Base-by-base conservation (phyloP, 2,888 invertebrate genomes). In the Tribolium freemani region DNA sequence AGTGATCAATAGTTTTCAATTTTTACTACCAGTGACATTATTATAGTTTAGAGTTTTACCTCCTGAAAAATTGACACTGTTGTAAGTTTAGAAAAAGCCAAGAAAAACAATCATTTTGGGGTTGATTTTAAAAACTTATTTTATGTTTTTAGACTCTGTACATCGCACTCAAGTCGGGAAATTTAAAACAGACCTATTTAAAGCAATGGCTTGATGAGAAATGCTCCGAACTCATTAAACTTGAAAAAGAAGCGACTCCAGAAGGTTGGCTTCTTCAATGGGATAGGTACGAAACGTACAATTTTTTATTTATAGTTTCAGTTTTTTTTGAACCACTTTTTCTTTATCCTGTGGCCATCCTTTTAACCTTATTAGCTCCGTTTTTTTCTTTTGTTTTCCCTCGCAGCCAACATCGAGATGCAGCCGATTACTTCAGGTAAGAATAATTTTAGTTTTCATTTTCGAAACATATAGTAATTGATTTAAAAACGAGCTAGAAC, bases 251-350 rank as follows among this genome's bases (percentile, higher is more conserved):
- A 73, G 91, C 91, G 9, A 90, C 91, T 45, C 92, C 93, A 26
- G 86, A 88, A 48, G 92, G 92, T 80, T 93, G 92, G 92, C 88
- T 88, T 80, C 91, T 92, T 84, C 89, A 90, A 83, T 93, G 93
- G 93, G 91, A 92, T 90, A 93, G 92, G 93, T 93, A 92, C 87
- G 88, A 86, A 10, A 48, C 30, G 13, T 64, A 10, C 20, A 26
- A 30, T 30, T 53, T 38, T 20, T 64, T 64, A 26, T 26, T 56
- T 50, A 50, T 50, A 11, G 10, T 44, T 13, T 64, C 64, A 31
- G 26, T 13, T 64, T 53, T 53, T 53, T n/a, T 16, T 16, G 1
- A 3, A 3, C 56, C 30, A 6, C 30, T 3, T 9, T 11, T n/a
- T 21, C 51, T 51, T 16, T 13, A 51, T 26, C 13, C 31, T n/a